Conservation (phyloP, 2,113 vertebrate species). For the Microcebus jonahi region DNA sequence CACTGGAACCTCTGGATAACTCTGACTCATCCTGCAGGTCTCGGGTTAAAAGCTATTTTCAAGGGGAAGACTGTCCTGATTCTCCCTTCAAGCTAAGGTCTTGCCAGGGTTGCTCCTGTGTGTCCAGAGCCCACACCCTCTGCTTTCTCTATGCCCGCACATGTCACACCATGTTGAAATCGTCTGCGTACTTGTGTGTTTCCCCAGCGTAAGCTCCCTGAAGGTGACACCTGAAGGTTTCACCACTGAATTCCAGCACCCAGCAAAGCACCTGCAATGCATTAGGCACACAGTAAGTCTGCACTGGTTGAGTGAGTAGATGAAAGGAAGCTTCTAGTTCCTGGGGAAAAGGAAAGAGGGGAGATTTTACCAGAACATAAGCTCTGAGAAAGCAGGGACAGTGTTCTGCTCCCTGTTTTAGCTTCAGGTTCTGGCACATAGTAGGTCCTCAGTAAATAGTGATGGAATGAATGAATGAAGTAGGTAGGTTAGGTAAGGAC, state of each 20-base stretch:
- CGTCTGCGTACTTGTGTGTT: neutral
- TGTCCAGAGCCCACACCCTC: rapidly evolving
- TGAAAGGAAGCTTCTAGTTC: neutral
- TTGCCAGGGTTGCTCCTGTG: neutral
- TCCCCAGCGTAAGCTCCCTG: neutral
- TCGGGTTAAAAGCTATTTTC: neutral
- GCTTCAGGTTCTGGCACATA: neutral
- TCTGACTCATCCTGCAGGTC: neutral
- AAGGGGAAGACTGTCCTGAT: neutral
- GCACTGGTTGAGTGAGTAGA: too few relatives aligned
- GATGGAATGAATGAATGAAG: neutral
- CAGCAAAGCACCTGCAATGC: rapidly evolving
- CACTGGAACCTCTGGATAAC: neutral
- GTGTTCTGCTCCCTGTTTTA: neutral
- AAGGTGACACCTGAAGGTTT: neutral
- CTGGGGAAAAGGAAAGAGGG: neutral
- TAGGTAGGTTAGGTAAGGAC: neutral
- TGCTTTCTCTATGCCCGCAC: neutral
- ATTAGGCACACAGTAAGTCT: neutral
- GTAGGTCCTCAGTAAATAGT: neutral
- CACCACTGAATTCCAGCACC: neutral
- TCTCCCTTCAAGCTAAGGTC: neutral
- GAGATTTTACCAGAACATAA: neutral
- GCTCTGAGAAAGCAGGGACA: neutral
- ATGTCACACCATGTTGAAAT: neutral